A percentile compares a stretch with the other conserved stretches of the same genome.
phyloP scores from a whole-genome alignment of 2,888 invertebrate species.

The Neria commutata region DNA sequence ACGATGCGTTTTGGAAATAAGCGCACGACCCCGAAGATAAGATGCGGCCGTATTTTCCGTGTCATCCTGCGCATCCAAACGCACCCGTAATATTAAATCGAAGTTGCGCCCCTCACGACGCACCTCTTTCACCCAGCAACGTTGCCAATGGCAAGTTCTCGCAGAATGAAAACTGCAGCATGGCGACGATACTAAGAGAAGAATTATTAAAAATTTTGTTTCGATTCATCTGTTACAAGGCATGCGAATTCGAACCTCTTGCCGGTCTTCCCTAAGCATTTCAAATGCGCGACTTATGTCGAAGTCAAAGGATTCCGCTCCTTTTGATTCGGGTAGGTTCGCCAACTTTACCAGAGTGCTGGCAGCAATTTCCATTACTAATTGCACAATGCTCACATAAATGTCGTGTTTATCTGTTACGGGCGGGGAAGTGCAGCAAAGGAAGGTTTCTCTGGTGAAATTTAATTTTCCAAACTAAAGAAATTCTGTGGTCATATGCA shows the following conservation, averaged over 20 bases:
- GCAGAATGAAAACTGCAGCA: slow-evolving; percentile 88
- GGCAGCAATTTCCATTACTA: slow-evolving; percentile 96
- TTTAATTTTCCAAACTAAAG: too few species aligned
- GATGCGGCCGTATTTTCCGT: too few species aligned
- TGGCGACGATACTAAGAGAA: slow-evolving; percentile 75
- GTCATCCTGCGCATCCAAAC: too few species aligned
- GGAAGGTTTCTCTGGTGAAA: too few species aligned
- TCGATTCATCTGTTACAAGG: neutral
- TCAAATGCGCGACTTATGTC: slow-evolving; percentile 96
- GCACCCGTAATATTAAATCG: too few species aligned
- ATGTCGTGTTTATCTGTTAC: slow-evolving; percentile 83
- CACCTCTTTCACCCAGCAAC: too few species aligned
- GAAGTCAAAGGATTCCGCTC: slow-evolving; percentile 97
- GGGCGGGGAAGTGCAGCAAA: neutral
- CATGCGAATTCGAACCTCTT: slow-evolving; percentile 67
- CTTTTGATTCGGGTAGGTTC: slow-evolving; percentile 88
- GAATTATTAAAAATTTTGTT: too few species aligned
- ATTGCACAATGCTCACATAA: slow-evolving; percentile 94
- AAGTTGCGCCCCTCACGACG: too few species aligned
- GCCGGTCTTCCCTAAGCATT: slow-evolving; percentile 88
- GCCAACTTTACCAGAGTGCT: slow-evolving; percentile 94
- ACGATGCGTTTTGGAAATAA: too few species aligned
- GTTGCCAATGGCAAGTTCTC: slow-evolving; percentile 92
- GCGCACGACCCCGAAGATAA: too few species aligned
- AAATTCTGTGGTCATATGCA: too few species aligned